Percentiles rank a stretch among this genome's conserved stretches.
Conservation (phyloP, 1,140 invertebrate genomes). For the Gyrodactylus salaris region DNA sequence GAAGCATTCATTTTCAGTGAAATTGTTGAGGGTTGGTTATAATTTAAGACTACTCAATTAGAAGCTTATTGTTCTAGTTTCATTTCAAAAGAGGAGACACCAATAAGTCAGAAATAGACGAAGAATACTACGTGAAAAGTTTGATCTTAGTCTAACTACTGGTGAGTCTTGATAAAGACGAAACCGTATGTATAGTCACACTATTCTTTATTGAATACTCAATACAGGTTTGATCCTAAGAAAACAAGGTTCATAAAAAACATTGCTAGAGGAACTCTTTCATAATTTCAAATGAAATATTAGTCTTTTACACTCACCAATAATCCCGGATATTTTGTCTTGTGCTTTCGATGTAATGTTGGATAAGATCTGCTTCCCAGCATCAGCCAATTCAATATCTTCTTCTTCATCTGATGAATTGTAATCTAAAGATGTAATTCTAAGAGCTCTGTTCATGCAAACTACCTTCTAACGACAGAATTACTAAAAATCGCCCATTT, state of each 20-base stretch:
- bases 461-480: too few species aligned
- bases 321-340: background rate
- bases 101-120: background rate
- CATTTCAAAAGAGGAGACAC: too few species aligned
- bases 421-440: background rate
- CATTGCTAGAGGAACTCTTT: background rate
- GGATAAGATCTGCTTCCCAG: background rate
- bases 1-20: too few species aligned
- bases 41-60: too few species aligned
- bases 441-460: background rate
- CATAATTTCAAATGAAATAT: background rate
- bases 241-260: background rate
- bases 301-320: background rate
- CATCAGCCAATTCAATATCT: background rate
- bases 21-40: too few species aligned
- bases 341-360: background rate
- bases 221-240: background rate
- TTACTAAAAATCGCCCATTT: too few species aligned
- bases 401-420: background rate
- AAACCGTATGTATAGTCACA: background rate
- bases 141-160: background rate
- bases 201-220: background rate
- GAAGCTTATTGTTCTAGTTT: too few species aligned
- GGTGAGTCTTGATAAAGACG: background rate
- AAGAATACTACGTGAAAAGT: background rate